Base-by-base conservation (phyloP, 1,140 invertebrate species). In the Pentalonia nigronervosa region DNA sequence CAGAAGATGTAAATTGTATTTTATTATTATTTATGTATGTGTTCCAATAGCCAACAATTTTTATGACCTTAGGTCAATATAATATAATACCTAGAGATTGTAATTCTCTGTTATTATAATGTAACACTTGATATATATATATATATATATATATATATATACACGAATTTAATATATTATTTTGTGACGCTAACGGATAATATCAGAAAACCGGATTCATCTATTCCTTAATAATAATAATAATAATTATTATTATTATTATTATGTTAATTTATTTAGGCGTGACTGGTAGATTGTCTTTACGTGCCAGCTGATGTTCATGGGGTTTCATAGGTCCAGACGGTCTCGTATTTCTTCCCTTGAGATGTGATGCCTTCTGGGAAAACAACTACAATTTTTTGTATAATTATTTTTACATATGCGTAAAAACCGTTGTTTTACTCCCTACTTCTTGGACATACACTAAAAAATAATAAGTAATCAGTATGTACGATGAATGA, bases 191-290 rank as follows among this genome's bases (percentile, higher is more conserved):
- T 76, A 92, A 93, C 81, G 81, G 81, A 93, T 84, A 93, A 93
- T 47, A 86, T 93, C 47, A 83, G 6, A 93, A 84, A 93, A 93
- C 91, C 81, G 91, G 76, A 93, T 93, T 93, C 41, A 8, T 30
- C n/a, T 34, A 53, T 84, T 50, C 14, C 45, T 50, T 76, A 84
- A 47, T 20, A 83, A 89, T 88, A 41, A 67, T 91, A 76, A 84
- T 50, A 83, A 41, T 50, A 30, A 84, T 92, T 30, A 41, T 93
- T 93, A 56, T 84, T 92, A 41, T 93, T 30, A 53, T 93, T 93
- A 45, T 86, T 93, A 93, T 93, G 91, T 56, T 93, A 93, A 86
- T 93, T 86, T 86, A 93, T 93, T 89, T 93, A 93, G 81, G n/a
- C 48, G 81, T 93, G 76, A 56, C 47, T 34, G 34, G 91, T 84